These are phyloP conservation scores for Python bivittatus DNA, from an alignment of 2,113 vertebrate species.

Conservation along the genomic window DNA sequence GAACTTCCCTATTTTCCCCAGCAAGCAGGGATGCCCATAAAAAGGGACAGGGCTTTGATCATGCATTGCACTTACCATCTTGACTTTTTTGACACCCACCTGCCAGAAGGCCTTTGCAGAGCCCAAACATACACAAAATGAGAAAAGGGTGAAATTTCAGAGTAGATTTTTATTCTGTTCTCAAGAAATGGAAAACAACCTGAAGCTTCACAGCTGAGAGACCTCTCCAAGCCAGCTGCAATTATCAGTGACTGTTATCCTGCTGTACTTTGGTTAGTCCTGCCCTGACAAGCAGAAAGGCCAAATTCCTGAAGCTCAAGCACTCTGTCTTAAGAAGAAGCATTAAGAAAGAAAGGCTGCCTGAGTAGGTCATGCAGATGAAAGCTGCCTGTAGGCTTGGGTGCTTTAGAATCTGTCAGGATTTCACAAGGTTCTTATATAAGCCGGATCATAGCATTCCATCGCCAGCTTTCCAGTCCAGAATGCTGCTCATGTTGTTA, in stretches of 20 bases:
- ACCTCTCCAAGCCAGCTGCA: slow-evolving; percentile 31
- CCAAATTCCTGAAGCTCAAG: slow-evolving; percentile 18
- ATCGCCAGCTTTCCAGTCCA: slow-evolving; percentile 11
- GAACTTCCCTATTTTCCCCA: neutral
- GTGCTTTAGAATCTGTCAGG: neutral
- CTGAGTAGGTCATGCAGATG: slow-evolving; percentile 38
- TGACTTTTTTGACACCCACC: neutral
- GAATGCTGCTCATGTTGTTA: neutral
- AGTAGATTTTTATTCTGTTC: slow-evolving; percentile 32
- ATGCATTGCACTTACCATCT: neutral
- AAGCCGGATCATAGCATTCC: slow-evolving; percentile 22
- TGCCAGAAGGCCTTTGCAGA: neutral
- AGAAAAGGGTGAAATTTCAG: slow-evolving; percentile 37
- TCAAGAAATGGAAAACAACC: slow-evolving; percentile 12
- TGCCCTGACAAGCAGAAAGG: slow-evolving; percentile 30
- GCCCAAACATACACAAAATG: slow-evolving; percentile 21
- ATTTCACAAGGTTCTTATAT: slow-evolving; percentile 20
- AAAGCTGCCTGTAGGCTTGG: slow-evolving; percentile 8
- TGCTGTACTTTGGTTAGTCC: slow-evolving; percentile 44
- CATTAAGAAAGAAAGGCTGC: slow-evolving; percentile 27
- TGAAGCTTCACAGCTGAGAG: slow-evolving; percentile 41
- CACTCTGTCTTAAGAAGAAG: slow-evolving; percentile 9
- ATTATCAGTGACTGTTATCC: slow-evolving; percentile 42
- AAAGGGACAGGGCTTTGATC: neutral
- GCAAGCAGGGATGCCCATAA: neutral